Percentiles rank a stretch among this genome's conserved stretches.
These are phyloP conservation scores for Mimumesa dahlbomi DNA, from an alignment of 2,888 invertebrate genomes.

Conservation along the genomic window DNA sequence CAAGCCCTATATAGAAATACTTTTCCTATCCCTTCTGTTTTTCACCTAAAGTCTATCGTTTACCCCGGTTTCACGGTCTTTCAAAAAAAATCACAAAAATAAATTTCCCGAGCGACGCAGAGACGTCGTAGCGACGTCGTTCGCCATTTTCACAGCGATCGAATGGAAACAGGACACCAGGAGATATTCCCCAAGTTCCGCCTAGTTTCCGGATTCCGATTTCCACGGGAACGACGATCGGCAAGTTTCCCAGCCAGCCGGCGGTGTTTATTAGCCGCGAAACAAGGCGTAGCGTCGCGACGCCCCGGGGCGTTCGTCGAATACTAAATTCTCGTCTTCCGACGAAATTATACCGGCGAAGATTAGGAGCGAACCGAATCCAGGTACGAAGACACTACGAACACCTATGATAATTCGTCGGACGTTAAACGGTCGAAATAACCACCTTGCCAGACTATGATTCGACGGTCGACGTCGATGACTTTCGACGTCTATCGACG, in stretches of 20 bases:
- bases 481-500: not conserved
- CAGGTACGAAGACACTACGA: constrained; percentile 12
- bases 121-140: no score
- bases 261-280: constrained; percentile 63
- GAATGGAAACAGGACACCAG: not conserved
- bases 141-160: no score
- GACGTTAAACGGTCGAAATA: not conserved
- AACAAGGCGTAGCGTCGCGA: constrained; percentile 41
- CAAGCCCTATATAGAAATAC: no score
- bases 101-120: no score
- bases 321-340: constrained; percentile 50
- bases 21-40: no score
- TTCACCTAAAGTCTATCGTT: no score
- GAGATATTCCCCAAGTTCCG: constrained; percentile 10
- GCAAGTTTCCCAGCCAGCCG: constrained; percentile 43
- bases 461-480: not conserved
- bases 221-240: constrained; percentile 40
- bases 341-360: constrained; percentile 50
- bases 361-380: constrained; percentile 52
- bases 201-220: constrained; percentile 37
- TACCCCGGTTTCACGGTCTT: no score
- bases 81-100: no score
- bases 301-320: constrained; percentile 51
- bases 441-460: not conserved
- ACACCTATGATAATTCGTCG: not conserved